These are phyloP conservation scores for Aleiodes alternator DNA, from an alignment of 2,888 invertebrate genomes.

Conservation along the genomic window DNA sequence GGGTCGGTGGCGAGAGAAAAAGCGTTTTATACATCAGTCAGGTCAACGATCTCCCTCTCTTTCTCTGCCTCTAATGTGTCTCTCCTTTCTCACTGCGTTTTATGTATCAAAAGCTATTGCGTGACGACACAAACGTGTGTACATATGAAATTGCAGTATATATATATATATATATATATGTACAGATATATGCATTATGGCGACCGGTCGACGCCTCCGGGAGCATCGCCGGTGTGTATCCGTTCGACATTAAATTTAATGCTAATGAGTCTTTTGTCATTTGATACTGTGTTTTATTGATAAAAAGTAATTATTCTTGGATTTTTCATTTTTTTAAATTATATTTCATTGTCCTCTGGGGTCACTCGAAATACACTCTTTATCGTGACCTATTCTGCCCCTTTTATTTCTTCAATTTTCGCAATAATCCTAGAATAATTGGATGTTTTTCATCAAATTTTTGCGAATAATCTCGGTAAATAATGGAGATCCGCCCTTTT, in stretches of 20 bases:
- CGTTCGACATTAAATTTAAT: conserved; percentile 50
- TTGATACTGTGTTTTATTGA: neutral
- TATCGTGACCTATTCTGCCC: too few species aligned
- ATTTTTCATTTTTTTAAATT: too few species aligned
- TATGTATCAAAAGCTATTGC: conserved; percentile 46
- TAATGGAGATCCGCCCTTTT: neutral
- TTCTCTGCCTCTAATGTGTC: conserved; percentile 50
- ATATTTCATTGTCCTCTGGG: too few species aligned
- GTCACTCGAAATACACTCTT: too few species aligned
- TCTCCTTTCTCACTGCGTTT: conserved; percentile 44
- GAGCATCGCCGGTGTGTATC: conserved; percentile 36
- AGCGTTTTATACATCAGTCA: conserved; percentile 55
- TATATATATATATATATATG: too few species aligned
- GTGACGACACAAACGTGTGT: conserved; percentile 43
- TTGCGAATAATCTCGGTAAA: too few species aligned
- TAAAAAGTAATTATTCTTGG: neutral
- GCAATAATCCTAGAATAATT: neutral
- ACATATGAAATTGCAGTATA: conserved; percentile 32
- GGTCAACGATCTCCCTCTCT: conserved; percentile 56
- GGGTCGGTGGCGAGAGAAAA: conserved; percentile 46
- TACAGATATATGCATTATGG: conserved; percentile 8
- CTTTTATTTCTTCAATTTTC: too few species aligned
- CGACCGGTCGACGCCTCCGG: conserved; percentile 41
- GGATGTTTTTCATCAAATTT: neutral
- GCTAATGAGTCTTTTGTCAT: conserved; percentile 47